A percentile compares a stretch with the other conserved stretches of the same genome.
phyloP scores from a whole-genome alignment of 2,113 vertebrate genomes.

The Antechinus stuartii region DNA sequence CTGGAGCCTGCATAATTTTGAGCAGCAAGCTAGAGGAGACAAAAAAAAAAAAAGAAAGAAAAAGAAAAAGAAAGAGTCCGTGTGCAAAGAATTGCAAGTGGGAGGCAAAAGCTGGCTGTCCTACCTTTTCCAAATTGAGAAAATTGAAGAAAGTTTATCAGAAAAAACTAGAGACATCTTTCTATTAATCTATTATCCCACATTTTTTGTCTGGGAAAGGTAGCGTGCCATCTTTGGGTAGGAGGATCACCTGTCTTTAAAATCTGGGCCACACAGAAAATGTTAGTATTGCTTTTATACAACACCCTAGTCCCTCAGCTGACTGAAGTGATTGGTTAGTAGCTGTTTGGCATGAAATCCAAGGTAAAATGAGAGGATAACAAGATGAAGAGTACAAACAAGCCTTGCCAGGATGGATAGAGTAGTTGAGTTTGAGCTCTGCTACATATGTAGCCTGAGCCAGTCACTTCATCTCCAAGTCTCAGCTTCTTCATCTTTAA shows the following conservation, averaged over 20 bases:
- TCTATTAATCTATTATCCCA: neutral
- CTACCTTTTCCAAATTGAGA: neutral
- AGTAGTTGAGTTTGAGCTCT: neutral
- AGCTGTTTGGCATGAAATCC: neutral
- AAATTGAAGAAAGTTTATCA: neutral
- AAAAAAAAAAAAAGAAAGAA: too few relatives aligned
- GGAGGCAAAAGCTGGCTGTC: neutral
- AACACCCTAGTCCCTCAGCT: neutral
- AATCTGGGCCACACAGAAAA: neutral
- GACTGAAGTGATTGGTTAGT: neutral
- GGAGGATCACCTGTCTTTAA: neutral
- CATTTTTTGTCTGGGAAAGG: neutral
- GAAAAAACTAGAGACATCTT: neutral
- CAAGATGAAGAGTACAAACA: neutral
- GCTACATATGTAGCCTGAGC: neutral
- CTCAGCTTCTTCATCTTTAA: neutral
- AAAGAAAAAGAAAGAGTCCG: neutral
- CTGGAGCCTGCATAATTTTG: neutral
- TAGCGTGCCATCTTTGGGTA: neutral
- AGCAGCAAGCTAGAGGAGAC: accelerated
- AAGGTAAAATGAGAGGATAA: neutral
- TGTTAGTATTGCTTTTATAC: neutral
- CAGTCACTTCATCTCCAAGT: neutral
- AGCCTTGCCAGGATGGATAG: neutral
- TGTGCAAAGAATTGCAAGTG: neutral